Conservation (phyloP, 2,888 invertebrate species). For the Gryllus longicercus region DNA sequence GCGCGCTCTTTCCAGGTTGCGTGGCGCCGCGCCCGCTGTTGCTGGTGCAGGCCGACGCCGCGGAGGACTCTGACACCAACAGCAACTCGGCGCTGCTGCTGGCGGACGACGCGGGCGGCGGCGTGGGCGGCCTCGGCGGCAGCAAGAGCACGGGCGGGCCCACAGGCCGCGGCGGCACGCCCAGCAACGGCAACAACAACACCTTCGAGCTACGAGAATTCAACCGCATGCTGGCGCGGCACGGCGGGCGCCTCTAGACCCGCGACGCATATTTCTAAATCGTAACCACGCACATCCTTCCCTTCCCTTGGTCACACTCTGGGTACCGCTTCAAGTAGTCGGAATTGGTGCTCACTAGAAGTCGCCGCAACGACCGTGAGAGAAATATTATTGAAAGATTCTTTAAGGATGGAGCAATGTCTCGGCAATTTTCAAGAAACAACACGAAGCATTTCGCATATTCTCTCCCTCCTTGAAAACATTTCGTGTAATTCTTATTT, state of each 20-base stretch:
- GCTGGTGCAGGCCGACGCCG: conserved; percentile 42
- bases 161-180: conserved; percentile 53
- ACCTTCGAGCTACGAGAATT: conserved; percentile 61
- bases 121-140: conserved; percentile 30
- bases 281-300: no score
- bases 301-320: no score
- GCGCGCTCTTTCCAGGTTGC: not conserved
- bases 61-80: conserved; percentile 59
- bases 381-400: no score
- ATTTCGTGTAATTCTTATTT: no score
- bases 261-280: no score
- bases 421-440: no score
- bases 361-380: no score
- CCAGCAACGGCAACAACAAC: conserved; percentile 74
- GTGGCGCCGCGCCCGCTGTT: conserved; percentile 40
- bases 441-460: no score
- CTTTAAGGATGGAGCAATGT: no score
- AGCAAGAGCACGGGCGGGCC: conserved; percentile 30
- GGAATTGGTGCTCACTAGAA: no score
- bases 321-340: no score
- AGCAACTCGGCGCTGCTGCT: conserved; percentile 53
- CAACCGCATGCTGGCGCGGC: conserved; percentile 39
- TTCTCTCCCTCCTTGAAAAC: no score
- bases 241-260: conserved; percentile 35
- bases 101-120: conserved; percentile 44